These are phyloP conservation scores for Sceloporus tristichus DNA, from an alignment of 2,113 vertebrate genomes.

Conservation along the genomic window DNA sequence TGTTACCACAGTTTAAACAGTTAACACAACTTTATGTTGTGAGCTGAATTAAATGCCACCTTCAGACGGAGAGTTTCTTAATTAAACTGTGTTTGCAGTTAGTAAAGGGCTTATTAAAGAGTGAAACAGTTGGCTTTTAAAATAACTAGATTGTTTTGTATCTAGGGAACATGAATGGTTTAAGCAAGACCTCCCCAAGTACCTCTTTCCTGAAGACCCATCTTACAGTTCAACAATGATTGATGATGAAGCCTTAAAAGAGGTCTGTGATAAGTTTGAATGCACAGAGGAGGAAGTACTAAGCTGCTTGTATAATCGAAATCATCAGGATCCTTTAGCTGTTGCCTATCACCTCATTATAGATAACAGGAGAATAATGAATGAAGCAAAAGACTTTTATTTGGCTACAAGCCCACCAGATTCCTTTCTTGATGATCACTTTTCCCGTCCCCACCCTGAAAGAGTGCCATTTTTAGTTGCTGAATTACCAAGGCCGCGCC, in stretches of 20 bases:
- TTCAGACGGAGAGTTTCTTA: background rate
- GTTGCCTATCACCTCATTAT: conserved; percentile 99
- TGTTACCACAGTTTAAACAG: background rate
- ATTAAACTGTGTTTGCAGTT: background rate
- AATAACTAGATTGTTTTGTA: conserved; percentile 15
- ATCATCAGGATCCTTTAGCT: conserved; percentile 94
- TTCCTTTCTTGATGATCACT: conserved; percentile 93
- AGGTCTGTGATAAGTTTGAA: conserved; percentile 98
- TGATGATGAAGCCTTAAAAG: conserved; percentile 97
- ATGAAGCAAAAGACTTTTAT: conserved; percentile 98
- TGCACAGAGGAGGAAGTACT: conserved; percentile 97
- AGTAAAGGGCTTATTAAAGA: background rate
- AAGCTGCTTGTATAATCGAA: conserved; percentile 91
- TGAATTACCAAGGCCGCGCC: conserved; percentile 89
- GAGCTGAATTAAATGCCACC: background rate
- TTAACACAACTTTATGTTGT: background rate
- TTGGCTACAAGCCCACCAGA: conserved; percentile 95
- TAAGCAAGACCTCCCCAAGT: conserved; percentile 95
- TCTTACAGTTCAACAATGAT: conserved; percentile 97
- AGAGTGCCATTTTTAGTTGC: conserved; percentile 92
- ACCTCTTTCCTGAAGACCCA: conserved; percentile 96
- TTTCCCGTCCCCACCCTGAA: conserved; percentile 92
- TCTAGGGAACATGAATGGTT: conserved; percentile 97
- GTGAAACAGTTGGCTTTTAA: background rate
- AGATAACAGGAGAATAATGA: conserved; percentile 99